Evolutionary conservation across 92 coral and sea anemone genomes (phyloP).

Genomic region (Parazoanthus darwini): DNA sequence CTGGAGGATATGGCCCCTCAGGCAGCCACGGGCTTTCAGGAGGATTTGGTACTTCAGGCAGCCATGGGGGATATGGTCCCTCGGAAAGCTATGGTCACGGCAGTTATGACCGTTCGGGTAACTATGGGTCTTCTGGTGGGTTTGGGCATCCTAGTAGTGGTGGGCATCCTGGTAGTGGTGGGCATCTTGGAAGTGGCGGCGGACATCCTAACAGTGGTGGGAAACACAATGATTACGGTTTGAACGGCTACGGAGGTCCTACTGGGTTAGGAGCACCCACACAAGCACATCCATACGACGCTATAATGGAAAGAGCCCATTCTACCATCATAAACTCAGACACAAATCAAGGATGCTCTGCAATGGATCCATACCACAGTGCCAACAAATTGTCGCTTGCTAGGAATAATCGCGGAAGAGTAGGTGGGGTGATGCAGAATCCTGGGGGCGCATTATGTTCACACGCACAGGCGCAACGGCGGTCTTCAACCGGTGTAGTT

Average conservation of each 20-base stretch:
- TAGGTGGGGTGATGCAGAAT: background rate
- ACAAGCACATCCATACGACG: slow-evolving; percentile 4
- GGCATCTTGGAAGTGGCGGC: background rate
- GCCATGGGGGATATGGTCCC: slow-evolving; percentile 15
- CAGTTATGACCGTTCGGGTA: background rate
- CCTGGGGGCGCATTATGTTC: background rate
- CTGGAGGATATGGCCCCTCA: slow-evolving; percentile 11
- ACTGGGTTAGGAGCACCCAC: background rate
- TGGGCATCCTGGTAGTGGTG: too few relatives aligned
- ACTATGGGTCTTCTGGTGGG: slow-evolving; percentile 10
- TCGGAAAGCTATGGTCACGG: background rate
- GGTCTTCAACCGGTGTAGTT: background rate
- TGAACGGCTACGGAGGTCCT: background rate
- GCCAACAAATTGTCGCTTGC: background rate
- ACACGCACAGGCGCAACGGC: background rate
- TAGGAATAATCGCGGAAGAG: background rate
- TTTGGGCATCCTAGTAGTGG: background rate
- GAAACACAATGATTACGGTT: background rate
- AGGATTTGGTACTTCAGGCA: background rate
- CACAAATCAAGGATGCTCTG: background rate
- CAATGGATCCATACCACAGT: background rate
- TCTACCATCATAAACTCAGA: background rate
- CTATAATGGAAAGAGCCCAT: slow-evolving; percentile 38
- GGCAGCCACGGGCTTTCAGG: background rate
- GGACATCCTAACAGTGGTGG: background rate